These are phyloP conservation scores for Cynopterus sphinx DNA, from an alignment of 2,797 vertebrate species.

Conservation along the genomic window DNA sequence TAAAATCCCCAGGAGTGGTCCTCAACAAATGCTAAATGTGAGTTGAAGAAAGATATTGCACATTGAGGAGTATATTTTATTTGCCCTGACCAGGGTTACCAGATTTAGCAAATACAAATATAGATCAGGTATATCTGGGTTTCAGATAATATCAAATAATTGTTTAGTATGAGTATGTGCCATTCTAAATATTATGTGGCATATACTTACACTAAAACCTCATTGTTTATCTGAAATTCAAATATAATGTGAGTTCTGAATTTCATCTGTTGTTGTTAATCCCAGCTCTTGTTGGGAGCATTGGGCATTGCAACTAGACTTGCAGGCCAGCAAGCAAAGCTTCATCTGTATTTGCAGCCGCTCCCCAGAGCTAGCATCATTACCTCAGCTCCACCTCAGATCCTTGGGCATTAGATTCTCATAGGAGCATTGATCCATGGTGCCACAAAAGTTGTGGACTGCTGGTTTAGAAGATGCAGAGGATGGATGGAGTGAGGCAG, in stretches of 20 bases:
- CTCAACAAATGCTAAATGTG: background rate
- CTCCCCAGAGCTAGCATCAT: too few species aligned
- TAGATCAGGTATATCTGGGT: background rate
- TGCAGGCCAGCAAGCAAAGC: too few species aligned
- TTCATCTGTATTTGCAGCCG: too few species aligned
- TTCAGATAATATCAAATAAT: conserved; percentile 3
- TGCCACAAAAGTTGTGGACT: too few species aligned
- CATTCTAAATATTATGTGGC: background rate
- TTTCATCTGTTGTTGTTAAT: background rate
- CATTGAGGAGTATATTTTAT: conserved; percentile 20
- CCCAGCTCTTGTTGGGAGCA: background rate
- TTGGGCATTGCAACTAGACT: background rate
- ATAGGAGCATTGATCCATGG: too few species aligned
- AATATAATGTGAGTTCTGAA: background rate
- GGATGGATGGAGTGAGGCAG: background rate
- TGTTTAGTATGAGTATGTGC: background rate
- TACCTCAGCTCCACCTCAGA: too few species aligned
- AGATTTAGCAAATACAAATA: conserved; percentile 36
- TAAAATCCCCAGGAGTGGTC: background rate
- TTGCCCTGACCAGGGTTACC: background rate
- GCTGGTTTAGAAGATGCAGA: background rate
- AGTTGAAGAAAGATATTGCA: background rate
- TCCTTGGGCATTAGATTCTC: too few species aligned
- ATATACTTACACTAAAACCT: background rate
- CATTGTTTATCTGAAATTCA: conserved; percentile 10